Base-by-base conservation (phyloP, 1,140 invertebrate species). In the Conopomorpha cramerella region DNA sequence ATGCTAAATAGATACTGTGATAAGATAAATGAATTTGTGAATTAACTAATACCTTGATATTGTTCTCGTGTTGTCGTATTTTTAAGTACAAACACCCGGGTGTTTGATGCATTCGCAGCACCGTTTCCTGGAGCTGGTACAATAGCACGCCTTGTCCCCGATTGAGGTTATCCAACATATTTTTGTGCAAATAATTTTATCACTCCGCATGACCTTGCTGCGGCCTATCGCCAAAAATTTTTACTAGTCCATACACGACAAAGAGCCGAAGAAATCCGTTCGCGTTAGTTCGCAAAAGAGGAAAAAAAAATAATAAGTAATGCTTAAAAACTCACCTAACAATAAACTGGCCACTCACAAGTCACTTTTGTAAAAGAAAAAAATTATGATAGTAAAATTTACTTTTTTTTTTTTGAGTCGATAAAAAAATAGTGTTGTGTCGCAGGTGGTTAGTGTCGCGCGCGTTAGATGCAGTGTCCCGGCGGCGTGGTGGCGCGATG, bases 201-300 rank as follows among this genome's bases (percentile, higher is more conserved):
- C 28, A 11, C 3, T 38, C 49, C 57, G 44, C 56, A 6, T 11
- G 28, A 30, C 28, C 28, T 30, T 30, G 28, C 28, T 30, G 4
- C 66, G 3, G 28, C 28, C 28, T 30, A 30, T 30, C 28, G 28
- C 28, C 28, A 14, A 30, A 30, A n/a, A n/a, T n/a, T 30, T 30
- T 64, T 46, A 49, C 57, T 58, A 60, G 44, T 54, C 50, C 55
- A 52, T 57, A 60, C n/a, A n/a, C n/a, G n/a, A n/a, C n/a, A n/a
- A n/a, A n/a, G n/a, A n/a, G n/a, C n/a, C n/a, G n/a, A n/a, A n/a
- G n/a, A n/a, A n/a, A n/a, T n/a, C n/a, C n/a, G n/a, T n/a, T n/a
- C n/a, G n/a, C 57, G 55, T 61, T 56, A 63, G 41, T 19, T 36
- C 19, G 35, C 41, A 55, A 64, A 64, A 64, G 53, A 6, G 10